Conservation (phyloP, 2,888 invertebrate genomes). For the Calameuta pallipes region DNA sequence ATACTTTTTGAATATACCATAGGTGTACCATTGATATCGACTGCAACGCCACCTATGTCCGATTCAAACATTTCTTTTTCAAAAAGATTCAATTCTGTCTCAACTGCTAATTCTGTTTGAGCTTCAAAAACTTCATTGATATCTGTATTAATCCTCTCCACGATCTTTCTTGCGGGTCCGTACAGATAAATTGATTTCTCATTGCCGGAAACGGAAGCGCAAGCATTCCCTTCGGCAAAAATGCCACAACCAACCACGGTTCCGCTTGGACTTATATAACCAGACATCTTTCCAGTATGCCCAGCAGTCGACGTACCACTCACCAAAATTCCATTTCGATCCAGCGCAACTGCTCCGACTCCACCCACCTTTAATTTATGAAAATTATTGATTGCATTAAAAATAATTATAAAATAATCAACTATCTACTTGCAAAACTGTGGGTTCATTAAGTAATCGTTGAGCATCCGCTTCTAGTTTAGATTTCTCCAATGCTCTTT, state of each 20-base stretch:
- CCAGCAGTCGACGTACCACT: constrained; percentile 45
- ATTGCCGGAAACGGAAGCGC: constrained; percentile 44
- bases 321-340: constrained; percentile 36
- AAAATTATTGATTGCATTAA: not conserved
- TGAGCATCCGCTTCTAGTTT: not conserved
- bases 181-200: constrained; percentile 38
- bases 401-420: not conserved
- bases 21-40: constrained; percentile 35
- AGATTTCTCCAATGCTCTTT: not conserved
- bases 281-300: constrained; percentile 28
- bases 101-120: constrained; percentile 18
- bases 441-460: not conserved
- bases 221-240: constrained; percentile 36
- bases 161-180: constrained; percentile 45
- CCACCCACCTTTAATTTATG: constrained; percentile 23
- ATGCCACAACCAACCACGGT: constrained; percentile 49
- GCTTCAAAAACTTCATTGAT: not conserved
- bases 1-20: constrained; percentile 35
- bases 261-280: constrained; percentile 39
- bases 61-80: constrained; percentile 25
- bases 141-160: constrained; percentile 25
- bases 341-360: constrained; percentile 44
- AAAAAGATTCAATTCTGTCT: constrained; percentile 34
- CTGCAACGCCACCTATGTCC: constrained; percentile 33
- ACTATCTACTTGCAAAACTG: not conserved